Conservation (phyloP, 2,888 invertebrate species). For the Eretmocerus hayati region DNA sequence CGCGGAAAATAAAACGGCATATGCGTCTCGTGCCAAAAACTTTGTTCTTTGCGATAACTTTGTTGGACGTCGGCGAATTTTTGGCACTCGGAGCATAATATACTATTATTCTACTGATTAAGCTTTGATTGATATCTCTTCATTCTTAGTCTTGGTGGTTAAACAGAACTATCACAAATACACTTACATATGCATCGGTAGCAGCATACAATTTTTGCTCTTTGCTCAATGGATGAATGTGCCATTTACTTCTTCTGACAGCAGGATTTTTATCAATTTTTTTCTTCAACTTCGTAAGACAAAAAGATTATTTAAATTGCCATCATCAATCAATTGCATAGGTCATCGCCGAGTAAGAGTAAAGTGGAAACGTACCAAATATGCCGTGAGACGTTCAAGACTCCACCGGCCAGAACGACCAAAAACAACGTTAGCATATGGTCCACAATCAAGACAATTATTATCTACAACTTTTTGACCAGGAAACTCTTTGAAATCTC, state of each 20-base stretch:
- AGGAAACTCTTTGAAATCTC: conserved; percentile 56
- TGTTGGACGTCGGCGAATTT: too few species aligned
- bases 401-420: conserved; percentile 54
- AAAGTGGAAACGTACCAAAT: conserved; percentile 45
- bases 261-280: conserved; percentile 52
- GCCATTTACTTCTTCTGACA: conserved; percentile 58
- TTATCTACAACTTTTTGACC: conserved; percentile 50
- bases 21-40: too few species aligned
- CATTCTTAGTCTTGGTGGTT: too few species aligned
- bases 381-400: conserved; percentile 52
- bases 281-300: conserved; percentile 47
- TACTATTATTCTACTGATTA: too few species aligned
- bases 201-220: conserved; percentile 57
- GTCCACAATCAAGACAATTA: conserved; percentile 55
- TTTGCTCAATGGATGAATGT: conserved; percentile 51
- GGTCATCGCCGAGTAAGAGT: background rate
- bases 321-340: too few species aligned
- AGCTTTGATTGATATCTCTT: too few species aligned
- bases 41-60: too few species aligned
- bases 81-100: too few species aligned
- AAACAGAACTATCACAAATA: too few species aligned
- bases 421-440: conserved; percentile 52
- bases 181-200: conserved; percentile 59
- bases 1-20: too few species aligned
- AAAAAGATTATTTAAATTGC: conserved; percentile 5